These are phyloP conservation scores for Rosalia funebris DNA, from an alignment of 2,888 invertebrate species.

Conservation along the genomic window DNA sequence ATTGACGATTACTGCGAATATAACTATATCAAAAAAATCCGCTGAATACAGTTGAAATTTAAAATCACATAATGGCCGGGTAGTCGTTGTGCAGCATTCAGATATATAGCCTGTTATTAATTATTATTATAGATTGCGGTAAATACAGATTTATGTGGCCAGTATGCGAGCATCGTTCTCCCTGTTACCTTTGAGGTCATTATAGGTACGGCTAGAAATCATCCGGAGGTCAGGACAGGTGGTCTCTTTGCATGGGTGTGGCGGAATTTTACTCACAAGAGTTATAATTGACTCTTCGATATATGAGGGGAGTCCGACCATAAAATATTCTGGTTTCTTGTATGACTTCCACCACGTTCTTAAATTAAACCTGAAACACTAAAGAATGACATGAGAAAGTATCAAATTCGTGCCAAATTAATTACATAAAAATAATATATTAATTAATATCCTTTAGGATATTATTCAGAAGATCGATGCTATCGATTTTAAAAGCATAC, in stretches of 20 bases:
- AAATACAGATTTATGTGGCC: slow-evolving; percentile 13
- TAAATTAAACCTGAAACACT: too few relatives aligned
- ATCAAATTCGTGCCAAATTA: too few relatives aligned
- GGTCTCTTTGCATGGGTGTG: slow-evolving; percentile 54
- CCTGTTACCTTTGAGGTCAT: slow-evolving; percentile 49
- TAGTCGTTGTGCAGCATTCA: background rate
- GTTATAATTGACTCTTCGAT: slow-evolving; percentile 14
- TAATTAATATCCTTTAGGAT: too few relatives aligned
- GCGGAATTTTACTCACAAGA: slow-evolving; percentile 24
- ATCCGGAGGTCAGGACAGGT: slow-evolving; percentile 56
- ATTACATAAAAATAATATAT: too few relatives aligned
- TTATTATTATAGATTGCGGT: slow-evolving; percentile 11
- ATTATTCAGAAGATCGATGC: too few relatives aligned
- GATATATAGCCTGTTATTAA: slow-evolving; percentile 2
- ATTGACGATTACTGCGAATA: too few relatives aligned
- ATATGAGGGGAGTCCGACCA: slow-evolving; percentile 6
- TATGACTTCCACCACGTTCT: too few relatives aligned
- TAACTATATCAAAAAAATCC: too few relatives aligned
- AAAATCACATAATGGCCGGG: background rate
- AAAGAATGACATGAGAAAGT: too few relatives aligned
- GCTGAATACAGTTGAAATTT: background rate
- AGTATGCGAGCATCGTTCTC: slow-evolving; percentile 21
- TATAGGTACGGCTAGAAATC: slow-evolving; percentile 52
- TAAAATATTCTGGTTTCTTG: background rate
- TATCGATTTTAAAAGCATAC: too few relatives aligned